Percentiles rank a stretch among this genome's conserved stretches.
Conservation (phyloP, 1,140 invertebrate genomes). For the Popillia japonica region DNA sequence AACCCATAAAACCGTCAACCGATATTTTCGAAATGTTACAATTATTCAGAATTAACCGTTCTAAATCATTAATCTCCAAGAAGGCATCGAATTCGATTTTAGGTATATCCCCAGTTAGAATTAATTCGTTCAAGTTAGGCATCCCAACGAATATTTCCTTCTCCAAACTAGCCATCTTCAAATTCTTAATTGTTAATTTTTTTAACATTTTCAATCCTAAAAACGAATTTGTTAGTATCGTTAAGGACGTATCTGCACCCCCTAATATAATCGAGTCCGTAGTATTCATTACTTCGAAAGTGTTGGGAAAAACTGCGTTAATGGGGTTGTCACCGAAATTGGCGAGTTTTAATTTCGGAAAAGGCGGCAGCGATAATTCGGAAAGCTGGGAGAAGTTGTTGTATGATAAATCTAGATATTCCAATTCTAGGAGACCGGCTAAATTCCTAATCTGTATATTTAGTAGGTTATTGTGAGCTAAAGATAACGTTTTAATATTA, state of each 20-base stretch:
- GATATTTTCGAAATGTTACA: slow-evolving; percentile 71
- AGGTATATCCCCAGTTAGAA: slow-evolving; percentile 66
- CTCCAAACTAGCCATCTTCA: slow-evolving; percentile 66
- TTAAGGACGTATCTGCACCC: slow-evolving; percentile 62
- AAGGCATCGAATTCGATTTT: slow-evolving; percentile 75
- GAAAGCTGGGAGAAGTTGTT: slow-evolving; percentile 75
- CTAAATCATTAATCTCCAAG: slow-evolving; percentile 66
- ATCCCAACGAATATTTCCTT: slow-evolving; percentile 69
- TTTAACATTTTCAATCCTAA: slow-evolving; percentile 66
- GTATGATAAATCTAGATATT: slow-evolving; percentile 70
- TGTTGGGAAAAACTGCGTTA: slow-evolving; percentile 71
- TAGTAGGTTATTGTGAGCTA: slow-evolving; percentile 70
- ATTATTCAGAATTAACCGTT: slow-evolving; percentile 67
- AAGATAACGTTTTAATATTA: slow-evolving; percentile 68
- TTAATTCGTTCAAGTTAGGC: slow-evolving; percentile 64
- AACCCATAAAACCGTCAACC: slow-evolving; percentile 73
- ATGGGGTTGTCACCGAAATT: slow-evolving; percentile 75
- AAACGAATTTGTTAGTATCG: slow-evolving; percentile 70
- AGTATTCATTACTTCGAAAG: slow-evolving; percentile 76
- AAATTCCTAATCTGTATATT: slow-evolving; percentile 72
- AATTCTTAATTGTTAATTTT: slow-evolving; percentile 66
- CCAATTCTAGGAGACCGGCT: slow-evolving; percentile 70
- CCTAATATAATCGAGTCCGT: slow-evolving; percentile 70
- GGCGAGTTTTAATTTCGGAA: slow-evolving; percentile 68
- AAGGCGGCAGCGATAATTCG: slow-evolving; percentile 73